Percentiles rank a stretch among this genome's conserved stretches.
Evolutionary conservation across 2,888 invertebrate genomes (phyloP).

Genomic region (Metallyticus violacea): DNA sequence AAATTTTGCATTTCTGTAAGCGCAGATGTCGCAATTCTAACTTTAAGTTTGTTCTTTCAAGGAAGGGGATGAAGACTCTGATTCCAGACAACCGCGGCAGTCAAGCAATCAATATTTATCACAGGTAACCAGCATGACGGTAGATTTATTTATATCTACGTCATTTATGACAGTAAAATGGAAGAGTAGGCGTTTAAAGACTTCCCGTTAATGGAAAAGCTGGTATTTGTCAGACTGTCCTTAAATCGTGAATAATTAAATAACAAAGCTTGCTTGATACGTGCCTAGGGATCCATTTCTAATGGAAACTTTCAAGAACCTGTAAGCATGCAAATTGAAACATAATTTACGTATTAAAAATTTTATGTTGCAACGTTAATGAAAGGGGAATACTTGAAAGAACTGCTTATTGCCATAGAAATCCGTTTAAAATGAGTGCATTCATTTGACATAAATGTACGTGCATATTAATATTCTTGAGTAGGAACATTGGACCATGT

Average conservation of each 20-base stretch:
- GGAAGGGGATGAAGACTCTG: slow-evolving; percentile 24
- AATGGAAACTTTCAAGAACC: background rate
- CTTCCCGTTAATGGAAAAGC: background rate
- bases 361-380: too few species aligned
- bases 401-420: too few species aligned
- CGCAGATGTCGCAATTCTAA: background rate
- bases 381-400: too few species aligned
- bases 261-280: background rate
- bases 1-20: background rate
- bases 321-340: background rate
- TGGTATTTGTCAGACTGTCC: background rate
- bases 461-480: too few species aligned
- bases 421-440: too few species aligned
- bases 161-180: background rate
- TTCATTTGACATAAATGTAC: background rate
- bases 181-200: background rate
- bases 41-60: background rate
- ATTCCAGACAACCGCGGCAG: slow-evolving; percentile 24
- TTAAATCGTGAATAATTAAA: background rate
- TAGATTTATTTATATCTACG: background rate
- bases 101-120: slow-evolving; percentile 25
- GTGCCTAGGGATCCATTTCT: background rate
- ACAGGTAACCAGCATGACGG: slow-evolving; percentile 8
- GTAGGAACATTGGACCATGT: too few species aligned
- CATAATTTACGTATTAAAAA: too few species aligned